Evolutionary conservation across 2,113 vertebrate genomes (phyloP), one percentile per base, ranked within the genome.

Genomic region (Brienomyrus longianalis): DNA sequence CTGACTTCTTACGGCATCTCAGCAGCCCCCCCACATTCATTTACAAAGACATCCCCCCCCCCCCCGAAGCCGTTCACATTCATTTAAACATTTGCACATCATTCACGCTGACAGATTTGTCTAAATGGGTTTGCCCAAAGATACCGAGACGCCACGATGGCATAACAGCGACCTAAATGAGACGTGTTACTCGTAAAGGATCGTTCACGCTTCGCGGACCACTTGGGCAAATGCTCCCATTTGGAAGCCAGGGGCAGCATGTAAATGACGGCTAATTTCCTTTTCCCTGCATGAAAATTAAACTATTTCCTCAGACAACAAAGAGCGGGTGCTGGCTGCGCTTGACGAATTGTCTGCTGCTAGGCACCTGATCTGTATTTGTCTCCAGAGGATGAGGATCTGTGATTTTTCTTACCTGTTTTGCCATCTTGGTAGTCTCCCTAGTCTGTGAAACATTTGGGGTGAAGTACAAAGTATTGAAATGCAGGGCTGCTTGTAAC

Each of bases 21-120:
- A 80, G 23, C 70, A 39, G 31, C 54, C 3, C 17, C 52, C 54
- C 3, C 1, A 15, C 5, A 13, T 77, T 39, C 13, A 35, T 27
- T 74, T 74, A 31, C 10, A 17, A 15, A 27, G 31, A 35, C 70
- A 74, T 31, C 31, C 70, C 11, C 70, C 31, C 70, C 70, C 70
- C 31, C 31, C 19, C 56, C 8, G 0, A 77, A 39, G 74, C 31
- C 35, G 0, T 80, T 43, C 31, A 80, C 35, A 35, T 80, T 80
- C 74, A 80, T 43, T 80, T 43, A 80, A 80, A 80, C 35, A 80
- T 80, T 80, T 80, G 74, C 74, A 80, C 74, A 80, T 80, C 74
- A 80, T 80, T 80, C 74, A 35, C 35, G 11, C 74, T 80, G 74
- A 80, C 35, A 80, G 74, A 80, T 80, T 80, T 80, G 74, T 80